Evolutionary conservation across 2,888 invertebrate species (phyloP).

Genomic region (Ecdyonurus torrentis): DNA sequence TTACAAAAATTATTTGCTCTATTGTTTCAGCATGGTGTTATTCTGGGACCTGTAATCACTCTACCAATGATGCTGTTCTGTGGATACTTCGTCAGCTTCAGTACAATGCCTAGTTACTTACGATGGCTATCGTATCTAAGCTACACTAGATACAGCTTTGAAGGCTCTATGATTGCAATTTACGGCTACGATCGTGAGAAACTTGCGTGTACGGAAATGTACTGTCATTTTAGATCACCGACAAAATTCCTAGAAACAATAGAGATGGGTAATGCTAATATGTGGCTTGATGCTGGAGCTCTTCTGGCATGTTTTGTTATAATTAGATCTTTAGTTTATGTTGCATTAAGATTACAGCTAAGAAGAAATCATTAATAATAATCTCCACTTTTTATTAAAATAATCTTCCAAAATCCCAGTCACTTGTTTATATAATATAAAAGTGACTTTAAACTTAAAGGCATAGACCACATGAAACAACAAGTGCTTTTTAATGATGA

Average conservation of each 20-base stretch:
- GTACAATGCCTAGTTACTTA: slow-evolving; percentile 76
- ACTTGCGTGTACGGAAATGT: slow-evolving; percentile 62
- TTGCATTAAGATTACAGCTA: slow-evolving; percentile 67
- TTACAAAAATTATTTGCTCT: too few species aligned
- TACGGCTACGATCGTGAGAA: slow-evolving; percentile 73
- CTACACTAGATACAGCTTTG: slow-evolving; percentile 83
- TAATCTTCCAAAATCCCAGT: too few species aligned
- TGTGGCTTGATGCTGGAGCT: slow-evolving; percentile 70
- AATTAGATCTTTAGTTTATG: slow-evolving; percentile 60
- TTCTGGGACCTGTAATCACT: slow-evolving; percentile 72
- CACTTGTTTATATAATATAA: too few species aligned
- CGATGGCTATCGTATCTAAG: slow-evolving; percentile 81
- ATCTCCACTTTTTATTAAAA: too few species aligned
- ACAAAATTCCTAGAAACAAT: slow-evolving; percentile 57
- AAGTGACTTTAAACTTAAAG: too few species aligned
- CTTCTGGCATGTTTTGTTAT: slow-evolving; percentile 61
- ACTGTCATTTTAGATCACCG: slow-evolving; percentile 67
- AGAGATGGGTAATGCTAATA: slow-evolving; percentile 23
- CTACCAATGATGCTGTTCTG: slow-evolving; percentile 87
- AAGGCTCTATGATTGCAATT: slow-evolving; percentile 81
- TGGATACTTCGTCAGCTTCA: slow-evolving; percentile 86
- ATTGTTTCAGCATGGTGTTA: slow-evolving; percentile 37
- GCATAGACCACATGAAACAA: too few species aligned
- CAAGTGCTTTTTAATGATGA: too few species aligned
- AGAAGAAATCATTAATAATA: slow-evolving; percentile 19